A percentile compares a stretch with the other conserved stretches of the same genome.
Conservation (phyloP, 2,113 vertebrate species). For the Barnardius zonarius region DNA sequence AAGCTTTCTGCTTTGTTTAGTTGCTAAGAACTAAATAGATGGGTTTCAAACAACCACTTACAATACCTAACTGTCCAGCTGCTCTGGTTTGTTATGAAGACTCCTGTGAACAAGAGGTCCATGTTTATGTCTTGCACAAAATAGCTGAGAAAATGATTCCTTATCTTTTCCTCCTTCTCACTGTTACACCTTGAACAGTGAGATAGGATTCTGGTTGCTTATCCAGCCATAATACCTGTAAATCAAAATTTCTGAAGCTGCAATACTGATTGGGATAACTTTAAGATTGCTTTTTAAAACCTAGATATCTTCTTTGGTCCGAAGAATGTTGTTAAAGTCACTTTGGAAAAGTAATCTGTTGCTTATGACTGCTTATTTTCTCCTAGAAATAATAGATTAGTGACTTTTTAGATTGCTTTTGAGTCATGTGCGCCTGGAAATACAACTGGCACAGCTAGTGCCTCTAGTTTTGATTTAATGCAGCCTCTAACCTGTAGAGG, state of each 20-base stretch:
- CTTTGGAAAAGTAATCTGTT: neutral
- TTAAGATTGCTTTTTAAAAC: neutral
- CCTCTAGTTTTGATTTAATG: neutral
- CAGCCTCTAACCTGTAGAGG: neutral
- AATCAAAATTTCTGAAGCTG: neutral
- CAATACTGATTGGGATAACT: neutral
- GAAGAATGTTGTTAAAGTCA: neutral
- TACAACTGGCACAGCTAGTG: neutral
- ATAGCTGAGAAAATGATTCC: neutral
- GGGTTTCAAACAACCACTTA: neutral
- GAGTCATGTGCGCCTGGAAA: neutral
- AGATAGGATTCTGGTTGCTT: neutral
- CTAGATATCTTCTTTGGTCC: neutral
- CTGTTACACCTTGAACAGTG: neutral
- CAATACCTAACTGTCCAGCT: neutral
- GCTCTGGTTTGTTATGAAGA: neutral
- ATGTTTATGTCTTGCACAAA: neutral
- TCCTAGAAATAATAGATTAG: constrained; percentile 3
- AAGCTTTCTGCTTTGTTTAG: neutral
- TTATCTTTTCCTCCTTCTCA: neutral
- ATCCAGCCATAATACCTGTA: neutral
- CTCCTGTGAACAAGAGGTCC: neutral
- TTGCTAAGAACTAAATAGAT: neutral
- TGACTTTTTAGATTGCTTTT: neutral
- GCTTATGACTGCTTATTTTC: neutral